Evolutionary conservation across 1,140 invertebrate genomes (phyloP).

Genomic region (Lithobius niger): DNA sequence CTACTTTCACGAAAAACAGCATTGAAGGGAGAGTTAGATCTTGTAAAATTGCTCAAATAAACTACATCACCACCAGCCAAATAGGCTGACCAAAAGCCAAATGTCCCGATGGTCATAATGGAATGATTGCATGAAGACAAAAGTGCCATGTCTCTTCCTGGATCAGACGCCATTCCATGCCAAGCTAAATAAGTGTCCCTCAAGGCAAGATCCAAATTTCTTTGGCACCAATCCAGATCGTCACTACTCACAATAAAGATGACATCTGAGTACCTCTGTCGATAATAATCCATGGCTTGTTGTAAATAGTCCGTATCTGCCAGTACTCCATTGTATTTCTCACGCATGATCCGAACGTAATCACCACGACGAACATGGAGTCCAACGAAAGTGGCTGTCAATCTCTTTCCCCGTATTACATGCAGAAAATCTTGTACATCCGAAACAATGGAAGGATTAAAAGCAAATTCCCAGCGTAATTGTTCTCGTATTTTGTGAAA

Average conservation of each 20-base stretch:
- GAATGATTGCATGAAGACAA: slow-evolving; percentile 23
- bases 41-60: slow-evolving; percentile 24
- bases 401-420: neutral
- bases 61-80: slow-evolving; percentile 42
- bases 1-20: neutral
- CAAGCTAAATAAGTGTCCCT: slow-evolving; percentile 2
- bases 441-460: too few species aligned
- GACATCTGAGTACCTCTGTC: slow-evolving; percentile 32
- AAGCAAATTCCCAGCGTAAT: neutral
- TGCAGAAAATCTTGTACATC: neutral
- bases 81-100: slow-evolving; percentile 42
- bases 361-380: slow-evolving; percentile 18
- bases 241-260: slow-evolving; percentile 47
- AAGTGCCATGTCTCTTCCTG: slow-evolving; percentile 34
- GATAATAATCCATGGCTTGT: slow-evolving; percentile 42
- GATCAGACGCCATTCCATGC: slow-evolving; percentile 10
- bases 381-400: slow-evolving; percentile 12
- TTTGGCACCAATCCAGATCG: slow-evolving; percentile 44
- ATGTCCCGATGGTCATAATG: slow-evolving; percentile 27
- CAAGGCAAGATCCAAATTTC: slow-evolving; percentile 11
- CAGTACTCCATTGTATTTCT: slow-evolving; percentile 34
- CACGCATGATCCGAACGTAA: slow-evolving; percentile 27
- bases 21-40: neutral
- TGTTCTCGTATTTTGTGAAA: slow-evolving; percentile 4
- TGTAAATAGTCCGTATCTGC: slow-evolving; percentile 41